These are phyloP conservation scores for Agrotis ipsilon DNA, from an alignment of 2,888 invertebrate species.

Conservation along the genomic window DNA sequence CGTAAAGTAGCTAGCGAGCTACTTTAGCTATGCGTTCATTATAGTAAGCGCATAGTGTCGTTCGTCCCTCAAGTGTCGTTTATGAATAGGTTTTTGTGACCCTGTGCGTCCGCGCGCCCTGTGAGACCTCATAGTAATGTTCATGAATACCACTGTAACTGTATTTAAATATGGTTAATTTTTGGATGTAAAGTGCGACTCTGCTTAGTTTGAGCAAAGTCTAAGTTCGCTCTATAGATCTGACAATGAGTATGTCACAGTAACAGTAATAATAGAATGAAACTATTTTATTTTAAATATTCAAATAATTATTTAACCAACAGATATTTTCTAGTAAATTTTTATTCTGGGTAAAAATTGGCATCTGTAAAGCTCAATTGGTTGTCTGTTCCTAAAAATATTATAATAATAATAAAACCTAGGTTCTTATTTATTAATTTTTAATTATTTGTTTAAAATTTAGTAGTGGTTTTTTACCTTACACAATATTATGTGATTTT, in stretches of 20 bases:
- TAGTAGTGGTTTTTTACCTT: constrained; percentile 17
- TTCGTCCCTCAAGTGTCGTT: no score
- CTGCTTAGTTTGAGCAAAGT: no score
- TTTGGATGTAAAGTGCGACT: no score
- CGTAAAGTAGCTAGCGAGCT: no score
- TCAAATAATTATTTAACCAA: neutral
- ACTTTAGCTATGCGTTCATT: no score
- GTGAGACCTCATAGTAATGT: no score
- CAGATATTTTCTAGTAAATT: neutral
- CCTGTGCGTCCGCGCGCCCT: no score
- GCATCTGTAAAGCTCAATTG: constrained; percentile 30
- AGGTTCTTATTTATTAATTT: constrained; percentile 50
- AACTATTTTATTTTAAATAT: constrained; percentile 1
- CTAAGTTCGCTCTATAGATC: no score
- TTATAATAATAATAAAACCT: constrained; percentile 19
- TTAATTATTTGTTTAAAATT: constrained; percentile 34
- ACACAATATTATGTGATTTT: constrained; percentile 7
- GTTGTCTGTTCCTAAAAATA: constrained; percentile 55
- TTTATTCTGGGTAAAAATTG: constrained; percentile 14
- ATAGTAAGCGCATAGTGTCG: no score
- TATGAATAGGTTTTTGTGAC: no score
- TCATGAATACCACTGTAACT: no score
- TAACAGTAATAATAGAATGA: constrained; percentile 1
- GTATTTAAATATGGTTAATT: no score
- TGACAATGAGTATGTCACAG: neutral